A percentile compares a stretch with the other conserved stretches of the same genome.
phyloP scores from a whole-genome alignment of 2,797 vertebrate species.

The Thamnophis elegans region DNA sequence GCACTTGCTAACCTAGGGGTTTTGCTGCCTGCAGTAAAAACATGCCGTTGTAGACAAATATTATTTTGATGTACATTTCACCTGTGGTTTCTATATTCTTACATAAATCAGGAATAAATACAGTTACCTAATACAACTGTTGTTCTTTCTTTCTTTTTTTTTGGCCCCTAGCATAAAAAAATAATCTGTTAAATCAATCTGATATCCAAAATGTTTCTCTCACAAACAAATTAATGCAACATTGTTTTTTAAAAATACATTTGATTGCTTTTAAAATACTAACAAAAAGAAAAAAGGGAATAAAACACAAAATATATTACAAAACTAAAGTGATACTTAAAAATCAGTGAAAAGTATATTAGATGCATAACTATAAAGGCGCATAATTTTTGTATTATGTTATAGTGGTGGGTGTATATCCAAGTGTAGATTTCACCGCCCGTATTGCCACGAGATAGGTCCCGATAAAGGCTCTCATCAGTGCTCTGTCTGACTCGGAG shows the following conservation, averaged over 20 bases:
- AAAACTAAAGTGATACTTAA: neutral
- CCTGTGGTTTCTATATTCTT: neutral
- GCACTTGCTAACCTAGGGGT: neutral
- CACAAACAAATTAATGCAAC: neutral
- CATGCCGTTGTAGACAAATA: neutral
- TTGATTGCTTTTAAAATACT: neutral
- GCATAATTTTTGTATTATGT: no score
- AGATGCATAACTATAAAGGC: neutral
- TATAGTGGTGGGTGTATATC: no score
- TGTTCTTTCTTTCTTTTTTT: neutral
- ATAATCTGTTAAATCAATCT: neutral
- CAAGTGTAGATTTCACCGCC: no score
- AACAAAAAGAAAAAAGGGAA: neutral
- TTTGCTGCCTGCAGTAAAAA: neutral
- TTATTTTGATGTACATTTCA: neutral
- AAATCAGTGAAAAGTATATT: neutral
- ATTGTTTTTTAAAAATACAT: neutral
- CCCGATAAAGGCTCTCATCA: no score
- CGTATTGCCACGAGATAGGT: no score
- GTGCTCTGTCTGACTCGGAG: no score
- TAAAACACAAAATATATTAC: neutral
- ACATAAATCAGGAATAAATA: neutral
- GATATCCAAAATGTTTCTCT: neutral
- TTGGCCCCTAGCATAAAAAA: neutral
- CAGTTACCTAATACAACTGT: neutral